Evolutionary conservation across 2,888 invertebrate genomes (phyloP), one percentile per base, ranked within the genome.

Genomic region (Pristionchus fissidentatus): DNA sequence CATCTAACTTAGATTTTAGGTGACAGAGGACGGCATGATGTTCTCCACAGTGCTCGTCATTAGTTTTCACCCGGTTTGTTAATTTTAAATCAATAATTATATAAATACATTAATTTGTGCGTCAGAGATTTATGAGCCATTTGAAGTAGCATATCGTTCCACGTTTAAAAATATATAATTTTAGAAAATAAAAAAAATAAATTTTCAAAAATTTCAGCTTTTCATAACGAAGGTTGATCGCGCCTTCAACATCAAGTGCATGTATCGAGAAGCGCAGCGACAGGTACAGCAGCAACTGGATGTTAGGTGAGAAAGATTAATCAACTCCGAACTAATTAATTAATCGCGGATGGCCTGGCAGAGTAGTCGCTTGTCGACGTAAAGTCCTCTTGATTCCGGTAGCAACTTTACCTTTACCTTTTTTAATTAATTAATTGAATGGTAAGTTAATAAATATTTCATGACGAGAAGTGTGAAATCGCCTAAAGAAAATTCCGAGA

Each of bases 231-330:
- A 91, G 87, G 88, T 91, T 84, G 92, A 92, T 85, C 89, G 91
- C 49, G 92, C 92, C 22, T 92, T 91, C 84, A 89, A 91, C 84
- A 90, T 92, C 83, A 92, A 92, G 52, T 92, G 92, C 84, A 87
- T 92, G 90, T 92, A 92, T 81, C 85, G 90, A 66, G 92, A 92
- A 84, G 85, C 87, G 5, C 85, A 84, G 7, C 85, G 89, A 62
- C 88, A 90, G 10, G 92, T 92, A 7, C 87, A 87, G 4, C 87
- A 89, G 15, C 84, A 87, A 3, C 82, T 92, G 57, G 90, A 92
- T 82, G 92, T 92, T n/a, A 91, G 91, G 92, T 92, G 41, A 86
- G 78, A n/a, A n/a, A n/a, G n/a, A n/a, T n/a, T n/a, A n/a, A n/a
- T n/a, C n/a, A n/a, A n/a, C n/a, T n/a, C n/a, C n/a, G n/a, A n/a